Percentiles rank a stretch among this genome's conserved stretches.
Conservation (phyloP, 2,888 invertebrate genomes). For the Heterodera filipjevi region DNA sequence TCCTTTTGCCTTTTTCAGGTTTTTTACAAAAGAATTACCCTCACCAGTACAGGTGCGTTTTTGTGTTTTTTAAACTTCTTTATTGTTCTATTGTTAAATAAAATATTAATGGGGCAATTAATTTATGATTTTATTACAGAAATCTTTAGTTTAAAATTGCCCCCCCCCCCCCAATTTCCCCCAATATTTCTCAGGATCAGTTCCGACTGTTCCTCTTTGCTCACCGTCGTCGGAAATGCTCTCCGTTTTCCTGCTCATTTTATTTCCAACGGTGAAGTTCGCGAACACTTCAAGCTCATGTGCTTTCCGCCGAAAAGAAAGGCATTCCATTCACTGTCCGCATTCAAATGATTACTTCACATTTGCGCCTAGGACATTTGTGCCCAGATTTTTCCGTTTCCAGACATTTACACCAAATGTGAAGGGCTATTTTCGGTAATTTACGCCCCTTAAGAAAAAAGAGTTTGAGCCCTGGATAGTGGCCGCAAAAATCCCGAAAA, state of each 20-base stretch:
- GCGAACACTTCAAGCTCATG: slow-evolving; percentile 55
- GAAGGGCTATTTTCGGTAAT: slow-evolving; percentile 11
- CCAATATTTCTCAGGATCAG: slow-evolving; percentile 46
- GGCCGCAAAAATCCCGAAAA: too few relatives aligned
- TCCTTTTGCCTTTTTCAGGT: slow-evolving; percentile 37
- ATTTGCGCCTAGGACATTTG: too few relatives aligned
- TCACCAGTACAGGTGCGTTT: slow-evolving; percentile 42
- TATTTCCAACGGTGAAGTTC: slow-evolving; percentile 58
- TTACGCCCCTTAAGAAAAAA: too few relatives aligned
- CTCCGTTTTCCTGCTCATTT: slow-evolving; percentile 63
- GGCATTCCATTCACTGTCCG: too few relatives aligned
- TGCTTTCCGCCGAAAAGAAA: slow-evolving; percentile 36
- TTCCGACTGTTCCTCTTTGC: slow-evolving; percentile 54
- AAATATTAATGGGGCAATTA: not conserved
- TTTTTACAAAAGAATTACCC: slow-evolving; percentile 53
- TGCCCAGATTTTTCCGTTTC: too few relatives aligned
- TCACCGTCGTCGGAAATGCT: slow-evolving; percentile 62
- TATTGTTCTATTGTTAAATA: too few relatives aligned
- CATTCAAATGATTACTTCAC: too few relatives aligned
- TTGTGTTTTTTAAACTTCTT: too few relatives aligned
- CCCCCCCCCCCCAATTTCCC: not conserved
- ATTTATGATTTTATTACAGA: too few relatives aligned
- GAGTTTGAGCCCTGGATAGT: too few relatives aligned
- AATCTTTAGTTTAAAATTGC: not conserved
- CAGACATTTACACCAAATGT: too few relatives aligned